These are phyloP conservation scores for Holacanthella duospinosa DNA, from an alignment of 2,888 invertebrate genomes.

Conservation along the genomic window DNA sequence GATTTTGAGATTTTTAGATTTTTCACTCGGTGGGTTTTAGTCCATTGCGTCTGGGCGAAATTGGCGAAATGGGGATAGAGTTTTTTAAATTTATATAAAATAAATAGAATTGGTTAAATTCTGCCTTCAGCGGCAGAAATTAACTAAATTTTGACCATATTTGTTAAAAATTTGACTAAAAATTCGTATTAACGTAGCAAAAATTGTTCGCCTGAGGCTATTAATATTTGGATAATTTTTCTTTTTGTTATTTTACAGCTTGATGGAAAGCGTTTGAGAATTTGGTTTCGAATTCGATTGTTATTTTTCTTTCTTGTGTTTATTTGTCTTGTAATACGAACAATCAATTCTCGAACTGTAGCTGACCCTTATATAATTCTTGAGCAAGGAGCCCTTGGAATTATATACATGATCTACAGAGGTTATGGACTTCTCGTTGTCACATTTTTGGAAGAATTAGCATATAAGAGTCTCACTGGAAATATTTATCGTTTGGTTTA, in stretches of 20 bases:
- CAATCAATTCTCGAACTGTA: not conserved
- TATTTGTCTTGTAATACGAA: not conserved
- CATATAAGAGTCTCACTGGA: not conserved
- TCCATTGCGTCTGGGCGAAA: no score
- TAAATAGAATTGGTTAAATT: no score
- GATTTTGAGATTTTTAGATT: no score
- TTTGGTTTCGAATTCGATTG: constrained; percentile 3
- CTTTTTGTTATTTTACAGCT: not conserved
- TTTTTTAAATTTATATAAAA: no score
- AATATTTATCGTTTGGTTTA: not conserved
- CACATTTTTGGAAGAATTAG: constrained; percentile 3
- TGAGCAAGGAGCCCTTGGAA: not conserved
- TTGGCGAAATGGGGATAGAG: no score
- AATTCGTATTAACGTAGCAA: no score
- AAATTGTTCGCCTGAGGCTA: no score
- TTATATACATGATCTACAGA: not conserved
- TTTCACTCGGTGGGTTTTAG: no score
- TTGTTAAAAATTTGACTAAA: no score
- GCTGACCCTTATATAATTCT: not conserved
- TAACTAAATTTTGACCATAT: no score
- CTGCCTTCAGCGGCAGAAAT: no score
- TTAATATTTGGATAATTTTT: no score
- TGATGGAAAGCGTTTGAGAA: not conserved
- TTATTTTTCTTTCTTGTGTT: not conserved
- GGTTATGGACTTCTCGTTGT: constrained; percentile 5